Percentiles rank a stretch among this genome's conserved stretches.
Evolutionary conservation across 2,113 vertebrate species (phyloP).

Genomic region (Vulpes ferrilata): DNA sequence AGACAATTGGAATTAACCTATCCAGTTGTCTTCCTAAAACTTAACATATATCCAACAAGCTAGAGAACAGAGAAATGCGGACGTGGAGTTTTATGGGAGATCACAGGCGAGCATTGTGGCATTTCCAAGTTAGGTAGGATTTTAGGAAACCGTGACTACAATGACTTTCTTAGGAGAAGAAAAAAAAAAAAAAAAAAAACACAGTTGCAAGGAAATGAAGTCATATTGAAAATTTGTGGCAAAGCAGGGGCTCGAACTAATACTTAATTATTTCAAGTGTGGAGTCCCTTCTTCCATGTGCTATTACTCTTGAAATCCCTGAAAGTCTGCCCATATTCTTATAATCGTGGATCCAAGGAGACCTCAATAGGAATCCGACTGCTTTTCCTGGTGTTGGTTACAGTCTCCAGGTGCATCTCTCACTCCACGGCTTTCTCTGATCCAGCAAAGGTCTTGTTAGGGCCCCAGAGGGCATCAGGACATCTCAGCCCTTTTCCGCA

Average conservation of each 20-base stretch:
- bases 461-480: background rate
- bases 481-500: background rate
- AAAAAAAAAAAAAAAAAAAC: background rate
- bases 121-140: background rate
- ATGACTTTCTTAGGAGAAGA: background rate
- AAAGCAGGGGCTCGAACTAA: background rate
- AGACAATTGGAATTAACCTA: background rate
- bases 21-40: constrained; percentile 17
- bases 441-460: background rate
- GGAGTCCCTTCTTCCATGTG: background rate
- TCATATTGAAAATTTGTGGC: background rate
- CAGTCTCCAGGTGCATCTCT: background rate
- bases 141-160: background rate
- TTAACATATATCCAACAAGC: background rate
- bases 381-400: background rate
- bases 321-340: background rate
- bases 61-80: background rate
- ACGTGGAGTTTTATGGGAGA: background rate
- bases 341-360: background rate
- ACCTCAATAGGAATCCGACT: background rate
- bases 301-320: background rate
- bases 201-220: background rate
- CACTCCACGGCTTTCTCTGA: background rate
- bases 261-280: background rate
- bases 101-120: background rate